Evolutionary conservation across 1,140 invertebrate genomes (phyloP).

Genomic region (Zaprionus ghesquierei): DNA sequence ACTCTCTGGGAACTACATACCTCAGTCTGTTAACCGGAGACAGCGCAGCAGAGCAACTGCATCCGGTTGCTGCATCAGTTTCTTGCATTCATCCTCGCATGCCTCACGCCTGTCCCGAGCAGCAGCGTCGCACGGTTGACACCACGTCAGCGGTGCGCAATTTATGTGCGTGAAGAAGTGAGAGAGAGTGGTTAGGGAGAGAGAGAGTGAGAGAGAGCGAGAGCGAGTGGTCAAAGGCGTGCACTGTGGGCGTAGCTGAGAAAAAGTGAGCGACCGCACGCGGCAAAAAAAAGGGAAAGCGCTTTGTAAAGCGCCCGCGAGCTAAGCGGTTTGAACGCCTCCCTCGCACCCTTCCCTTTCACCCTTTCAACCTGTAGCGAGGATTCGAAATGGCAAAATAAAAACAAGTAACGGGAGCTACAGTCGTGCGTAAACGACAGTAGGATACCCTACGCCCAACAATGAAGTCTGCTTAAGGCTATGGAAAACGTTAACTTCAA

Average conservation of each 20-base stretch:
- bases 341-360: neutral
- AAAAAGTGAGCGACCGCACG: slow-evolving; percentile 5
- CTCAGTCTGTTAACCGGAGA: slow-evolving; percentile 8
- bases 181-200: slow-evolving; percentile 6
- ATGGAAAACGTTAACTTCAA: too few relatives aligned
- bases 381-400: slow-evolving; percentile 26
- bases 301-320: slow-evolving; percentile 37
- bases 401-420: too few relatives aligned
- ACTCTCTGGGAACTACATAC: neutral
- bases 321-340: slow-evolving; percentile 22
- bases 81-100: slow-evolving; percentile 12
- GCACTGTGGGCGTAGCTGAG: neutral
- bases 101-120: slow-evolving; percentile 17
- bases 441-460: too few relatives aligned
- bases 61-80: slow-evolving; percentile 31
- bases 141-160: slow-evolving; percentile 55
- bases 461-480: too few relatives aligned
- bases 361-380: neutral
- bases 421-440: too few relatives aligned
- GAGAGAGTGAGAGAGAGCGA: neutral
- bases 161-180: slow-evolving; percentile 46
- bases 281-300: slow-evolving; percentile 22
- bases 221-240: neutral
- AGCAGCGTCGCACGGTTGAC: slow-evolving; percentile 36
- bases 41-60: slow-evolving; percentile 7